Evolutionary conservation across 2,113 vertebrate genomes (phyloP), one percentile per base, ranked within the genome.

Genomic region (Sebastes fasciatus): DNA sequence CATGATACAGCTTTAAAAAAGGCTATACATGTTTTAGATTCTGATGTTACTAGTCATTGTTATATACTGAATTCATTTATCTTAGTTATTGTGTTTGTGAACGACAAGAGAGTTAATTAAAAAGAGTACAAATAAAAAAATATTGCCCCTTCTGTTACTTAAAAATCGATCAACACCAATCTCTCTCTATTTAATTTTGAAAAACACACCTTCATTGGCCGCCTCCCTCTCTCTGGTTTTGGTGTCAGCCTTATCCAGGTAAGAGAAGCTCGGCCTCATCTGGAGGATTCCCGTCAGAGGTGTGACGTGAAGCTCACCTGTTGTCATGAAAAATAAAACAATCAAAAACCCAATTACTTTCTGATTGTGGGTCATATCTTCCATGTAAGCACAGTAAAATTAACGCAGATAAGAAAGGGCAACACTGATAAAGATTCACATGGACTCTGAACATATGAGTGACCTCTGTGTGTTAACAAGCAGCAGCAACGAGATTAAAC

Each of bases 231-330:
- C 98, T 23, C 96, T 93, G 88, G 98, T 97, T 92, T 98, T 99
- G 81, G 95, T 95, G 79, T 99, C 98, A 0, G 98, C 98, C 91
- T 98, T 99, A 91, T 99, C 98, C 94, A 99, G 85, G 82, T 99
- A 99, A 40, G 96, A 96, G 91, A 99, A 99, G 90, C 97, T 99
- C 60, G 98, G 98, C 58, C 98, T 96, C 94, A 99, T 93, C 93
- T 99, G 98, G 75, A 99, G 96, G 94, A 99, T 98, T 81, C 98
- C 98, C 1, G 97, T 97, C 82, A 99, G 93, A 21, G 98, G 98
- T 0, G 98, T 99, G 88, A 99, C 81, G 75, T 99, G 98, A 87
- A 99, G 96, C 91, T 99, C 98, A 74, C 98, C 98, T 99, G 90
- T 49, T 34, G 4, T 55, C 12, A 77, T 21, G 46, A 62, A 70